Evolutionary conservation across 1,140 invertebrate genomes (phyloP).

Genomic region (Caligus rogercresseyi): DNA sequence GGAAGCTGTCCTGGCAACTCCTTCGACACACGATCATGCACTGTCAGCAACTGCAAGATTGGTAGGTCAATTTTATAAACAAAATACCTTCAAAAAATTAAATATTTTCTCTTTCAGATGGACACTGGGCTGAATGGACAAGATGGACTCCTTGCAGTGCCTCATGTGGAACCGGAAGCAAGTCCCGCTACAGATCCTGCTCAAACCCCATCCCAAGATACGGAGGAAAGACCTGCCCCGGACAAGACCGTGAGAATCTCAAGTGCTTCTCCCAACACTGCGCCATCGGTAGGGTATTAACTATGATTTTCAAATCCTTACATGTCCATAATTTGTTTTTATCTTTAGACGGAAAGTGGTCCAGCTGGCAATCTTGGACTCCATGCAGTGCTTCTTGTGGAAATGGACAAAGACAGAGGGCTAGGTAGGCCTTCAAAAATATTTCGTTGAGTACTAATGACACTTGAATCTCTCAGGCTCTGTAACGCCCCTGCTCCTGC

Average conservation of each 20-base stretch:
- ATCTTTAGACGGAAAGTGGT: background rate
- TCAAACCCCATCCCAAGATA: conserved; percentile 28
- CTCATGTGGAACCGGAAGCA: background rate
- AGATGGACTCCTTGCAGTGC: background rate
- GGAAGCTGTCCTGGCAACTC: conserved; percentile 27
- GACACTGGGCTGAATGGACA: conserved; percentile 7
- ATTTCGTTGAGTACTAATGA: background rate
- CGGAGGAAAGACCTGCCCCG: conserved; percentile 28
- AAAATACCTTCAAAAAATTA: too few relatives aligned
- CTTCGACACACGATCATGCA: conserved; percentile 29
- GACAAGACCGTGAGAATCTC: conserved; percentile 39
- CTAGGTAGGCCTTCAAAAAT: background rate
- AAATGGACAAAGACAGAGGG: background rate
- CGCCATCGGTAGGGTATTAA: background rate
- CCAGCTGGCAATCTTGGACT: background rate
- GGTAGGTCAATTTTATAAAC: background rate
- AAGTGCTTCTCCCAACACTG: conserved; percentile 35
- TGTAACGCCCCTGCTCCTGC: conserved; percentile 66
- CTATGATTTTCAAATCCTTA: background rate
- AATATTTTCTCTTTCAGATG: background rate
- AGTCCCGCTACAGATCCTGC: conserved; percentile 25
- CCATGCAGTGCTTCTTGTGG: conserved; percentile 2
- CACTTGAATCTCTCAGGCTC: conserved; percentile 32
- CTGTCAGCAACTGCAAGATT: background rate
- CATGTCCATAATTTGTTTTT: too few relatives aligned